These are phyloP conservation scores for Hippolais icterina DNA, from an alignment of 2,113 vertebrate genomes.

Conservation along the genomic window DNA sequence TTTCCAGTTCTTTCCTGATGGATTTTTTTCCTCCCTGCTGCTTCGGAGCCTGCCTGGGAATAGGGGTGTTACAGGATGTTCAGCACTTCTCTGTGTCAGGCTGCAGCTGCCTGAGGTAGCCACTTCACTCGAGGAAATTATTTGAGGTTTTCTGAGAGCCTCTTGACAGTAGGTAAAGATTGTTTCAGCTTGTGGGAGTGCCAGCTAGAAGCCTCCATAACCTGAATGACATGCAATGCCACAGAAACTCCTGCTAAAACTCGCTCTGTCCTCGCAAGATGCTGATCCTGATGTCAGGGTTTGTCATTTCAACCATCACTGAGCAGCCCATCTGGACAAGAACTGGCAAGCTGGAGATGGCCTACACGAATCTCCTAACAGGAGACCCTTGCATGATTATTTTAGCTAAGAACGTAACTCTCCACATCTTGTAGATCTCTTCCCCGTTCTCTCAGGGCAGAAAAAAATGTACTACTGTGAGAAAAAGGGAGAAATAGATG, in stretches of 20 bases:
- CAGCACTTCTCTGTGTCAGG: not conserved
- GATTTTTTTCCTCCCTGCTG: not conserved
- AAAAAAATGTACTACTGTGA: not conserved
- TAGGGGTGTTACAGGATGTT: not conserved
- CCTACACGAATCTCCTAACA: not conserved
- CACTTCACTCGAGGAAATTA: slow-evolving; percentile 43
- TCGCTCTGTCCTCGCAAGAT: not conserved
- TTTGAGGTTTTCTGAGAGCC: slow-evolving; percentile 52
- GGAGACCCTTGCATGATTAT: not conserved
- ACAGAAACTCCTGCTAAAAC: slow-evolving; percentile 32
- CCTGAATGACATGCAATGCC: not conserved
- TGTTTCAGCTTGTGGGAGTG: slow-evolving; percentile 33
- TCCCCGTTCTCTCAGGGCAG: not conserved
- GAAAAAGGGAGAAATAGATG: not conserved
- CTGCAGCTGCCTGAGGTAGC: slow-evolving; percentile 34
- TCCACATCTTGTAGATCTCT: not conserved
- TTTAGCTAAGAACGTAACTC: not conserved
- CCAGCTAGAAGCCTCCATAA: slow-evolving; percentile 23
- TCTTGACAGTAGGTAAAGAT: slow-evolving; percentile 34
- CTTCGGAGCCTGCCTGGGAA: not conserved
- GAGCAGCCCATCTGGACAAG: not conserved
- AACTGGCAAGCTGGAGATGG: not conserved
- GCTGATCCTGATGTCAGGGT: not conserved
- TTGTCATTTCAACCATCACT: not conserved
- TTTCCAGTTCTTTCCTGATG: not conserved